Evolutionary conservation across 1,140 invertebrate genomes (phyloP), one percentile per base, ranked within the genome.

Genomic region (Halyomorpha halys): DNA sequence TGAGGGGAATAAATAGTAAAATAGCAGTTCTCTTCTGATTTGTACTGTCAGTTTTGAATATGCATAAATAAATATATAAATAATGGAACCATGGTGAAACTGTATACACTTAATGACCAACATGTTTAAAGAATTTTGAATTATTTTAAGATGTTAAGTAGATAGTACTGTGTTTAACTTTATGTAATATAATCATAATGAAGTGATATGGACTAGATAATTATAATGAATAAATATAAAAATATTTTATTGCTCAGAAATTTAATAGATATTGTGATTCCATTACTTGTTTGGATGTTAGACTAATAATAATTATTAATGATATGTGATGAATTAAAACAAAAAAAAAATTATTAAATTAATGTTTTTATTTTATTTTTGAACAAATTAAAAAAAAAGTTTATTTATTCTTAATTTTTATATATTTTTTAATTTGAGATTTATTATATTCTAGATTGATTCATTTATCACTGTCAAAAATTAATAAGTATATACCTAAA

Each of bases 171-270:
- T 56, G 18, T 25, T 56, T 56, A 21, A 23, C 23, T 11, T 23
- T 25, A 56, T 56, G 18, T 56, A 56, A 23, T 23, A 56, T 56
- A 56, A 23, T 27, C 15, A 13, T 56, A 16, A 56, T 11, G 34
- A 23, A 56, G 23, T 21, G 18, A 56, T 56, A 56, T 23, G 23
- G 53, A 23, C 53, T 56, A 39, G 34, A 13, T 39, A 39, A 39
- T 39, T 39, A 39, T 39, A 23, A 23, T 56, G 9, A 21, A 25
- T 23, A 56, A 23, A 23, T 56, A 23, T 25, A 23, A 6, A 23
- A 25, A 56, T 56, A 56, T 56, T 56, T 56, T 56, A 56, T 56
- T 56, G 53, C 53, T 56, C 53, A 56, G 53, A 56, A 56, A 56
- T 23, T 56, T 23, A 23, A 56, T 56, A 56, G 53, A 15, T 23